Conservation (phyloP, 2,797 vertebrate genomes). For the Micropoecilia bifurca region DNA sequence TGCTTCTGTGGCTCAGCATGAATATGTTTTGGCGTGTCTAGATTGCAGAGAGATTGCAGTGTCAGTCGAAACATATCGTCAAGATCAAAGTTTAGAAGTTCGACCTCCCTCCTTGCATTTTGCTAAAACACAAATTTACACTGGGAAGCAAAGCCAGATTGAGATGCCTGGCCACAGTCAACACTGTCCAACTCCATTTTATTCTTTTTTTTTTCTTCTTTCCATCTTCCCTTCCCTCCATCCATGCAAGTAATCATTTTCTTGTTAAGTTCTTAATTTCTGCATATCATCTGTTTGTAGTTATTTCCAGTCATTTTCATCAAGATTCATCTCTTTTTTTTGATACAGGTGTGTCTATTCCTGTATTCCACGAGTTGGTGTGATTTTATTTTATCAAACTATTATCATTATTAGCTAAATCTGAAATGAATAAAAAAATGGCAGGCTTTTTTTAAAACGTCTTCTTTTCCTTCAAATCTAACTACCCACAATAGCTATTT, state of each 20-base stretch:
- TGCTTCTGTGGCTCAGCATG: constrained; percentile 26
- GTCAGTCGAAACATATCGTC: constrained; percentile 37
- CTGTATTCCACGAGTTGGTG: neutral
- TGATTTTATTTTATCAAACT: neutral
- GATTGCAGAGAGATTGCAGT: constrained; percentile 14
- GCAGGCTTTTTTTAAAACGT: neutral
- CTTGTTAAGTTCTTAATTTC: constrained; percentile 6
- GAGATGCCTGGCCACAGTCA: constrained; percentile 17
- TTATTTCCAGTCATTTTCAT: constrained; percentile 41
- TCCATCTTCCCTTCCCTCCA: constrained; percentile 16
- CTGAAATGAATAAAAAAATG: constrained; percentile 5
- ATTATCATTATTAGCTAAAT: neutral
- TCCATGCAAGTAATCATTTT: constrained; percentile 15
- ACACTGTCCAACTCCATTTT: constrained; percentile 14
- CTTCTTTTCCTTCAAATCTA: neutral
- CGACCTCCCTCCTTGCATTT: neutral
- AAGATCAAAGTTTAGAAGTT: constrained; percentile 50
- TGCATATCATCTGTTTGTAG: constrained; percentile 24
- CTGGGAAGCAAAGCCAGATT: constrained; percentile 10
- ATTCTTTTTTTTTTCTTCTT: constrained; percentile 9
- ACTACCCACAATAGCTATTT: no score
- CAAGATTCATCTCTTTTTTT: constrained; percentile 35
- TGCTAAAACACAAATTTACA: constrained; percentile 7
- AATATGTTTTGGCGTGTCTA: constrained; percentile 26
- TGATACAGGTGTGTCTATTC: constrained; percentile 11